Percentiles rank a stretch among this genome's conserved stretches.
These are phyloP conservation scores for Dichetophora obliterata DNA, from an alignment of 2,888 invertebrate species.

Conservation along the genomic window DNA sequence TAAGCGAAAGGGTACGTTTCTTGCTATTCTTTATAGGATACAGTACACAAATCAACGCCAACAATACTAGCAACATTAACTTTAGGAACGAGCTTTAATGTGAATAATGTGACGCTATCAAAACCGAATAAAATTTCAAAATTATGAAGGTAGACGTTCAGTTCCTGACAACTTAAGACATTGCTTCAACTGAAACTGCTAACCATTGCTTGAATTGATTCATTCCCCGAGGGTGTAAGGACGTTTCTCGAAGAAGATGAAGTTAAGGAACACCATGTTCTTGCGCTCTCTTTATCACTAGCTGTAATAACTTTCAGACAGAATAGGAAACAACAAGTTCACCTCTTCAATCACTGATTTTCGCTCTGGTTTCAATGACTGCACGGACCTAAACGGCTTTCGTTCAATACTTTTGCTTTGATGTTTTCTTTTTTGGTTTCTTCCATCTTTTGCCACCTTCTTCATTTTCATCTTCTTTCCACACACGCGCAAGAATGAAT, in stretches of 20 bases:
- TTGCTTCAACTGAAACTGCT: slow-evolving; percentile 6
- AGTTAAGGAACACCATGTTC: slow-evolving; percentile 1
- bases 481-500: neutral
- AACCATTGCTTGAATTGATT: slow-evolving; percentile 7
- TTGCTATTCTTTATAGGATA: neutral
- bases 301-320: slow-evolving; percentile 10
- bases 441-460: slow-evolving; percentile 7
- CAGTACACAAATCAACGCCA: slow-evolving; percentile 37
- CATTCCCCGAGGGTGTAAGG: slow-evolving; percentile 27
- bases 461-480: neutral
- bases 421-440: neutral
- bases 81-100: slow-evolving; percentile 38
- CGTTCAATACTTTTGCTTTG: neutral
- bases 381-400: neutral
- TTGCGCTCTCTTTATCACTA: slow-evolving; percentile 20
- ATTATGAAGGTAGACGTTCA: slow-evolving; percentile 31
- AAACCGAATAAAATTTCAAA: slow-evolving; percentile 33
- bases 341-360: slow-evolving; percentile 38
- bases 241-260: slow-evolving; percentile 41
- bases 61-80: slow-evolving; percentile 11
- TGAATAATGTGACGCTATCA: slow-evolving; percentile 49
- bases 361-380: neutral
- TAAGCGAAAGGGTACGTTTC: neutral
- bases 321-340: slow-evolving; percentile 11
- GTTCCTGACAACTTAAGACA: slow-evolving; percentile 21